Evolutionary conservation across 1,140 invertebrate genomes (phyloP).

Genomic region (Musca vetustissima): DNA sequence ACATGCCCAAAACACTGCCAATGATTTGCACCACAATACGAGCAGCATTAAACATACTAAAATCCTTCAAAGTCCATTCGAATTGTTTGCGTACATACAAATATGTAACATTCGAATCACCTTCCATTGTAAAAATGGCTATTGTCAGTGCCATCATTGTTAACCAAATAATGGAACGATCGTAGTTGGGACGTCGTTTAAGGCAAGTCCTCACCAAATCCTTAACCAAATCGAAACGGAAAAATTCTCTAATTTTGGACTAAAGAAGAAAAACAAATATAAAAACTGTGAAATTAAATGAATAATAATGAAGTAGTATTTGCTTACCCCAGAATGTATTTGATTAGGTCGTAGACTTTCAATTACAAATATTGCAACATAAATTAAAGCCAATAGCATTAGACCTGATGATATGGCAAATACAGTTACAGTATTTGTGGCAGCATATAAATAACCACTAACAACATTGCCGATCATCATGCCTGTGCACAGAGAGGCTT

Average conservation of each 20-base stretch:
- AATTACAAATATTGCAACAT: constrained; percentile 45
- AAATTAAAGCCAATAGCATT: constrained; percentile 43
- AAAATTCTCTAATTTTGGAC: constrained; percentile 57
- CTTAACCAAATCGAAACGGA: constrained; percentile 62
- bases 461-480: constrained; percentile 62
- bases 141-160: constrained; percentile 62
- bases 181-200: constrained; percentile 61
- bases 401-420: constrained; percentile 38
- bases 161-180: constrained; percentile 64
- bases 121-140: constrained; percentile 60
- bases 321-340: constrained; percentile 39
- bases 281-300: neutral
- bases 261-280: no score
- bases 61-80: constrained; percentile 66
- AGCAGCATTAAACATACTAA: constrained; percentile 59
- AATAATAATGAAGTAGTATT: neutral
- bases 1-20: constrained; percentile 59
- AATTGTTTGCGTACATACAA: constrained; percentile 67
- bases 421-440: constrained; percentile 35
- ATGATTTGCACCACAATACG: constrained; percentile 57
- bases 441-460: constrained; percentile 55
- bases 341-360: constrained; percentile 44
- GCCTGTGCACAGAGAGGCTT: constrained; percentile 62
- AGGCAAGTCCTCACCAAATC: constrained; percentile 64
- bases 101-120: constrained; percentile 59